Base-by-base conservation (phyloP, 2,888 invertebrate species). In the Drosophila neutralis region DNA sequence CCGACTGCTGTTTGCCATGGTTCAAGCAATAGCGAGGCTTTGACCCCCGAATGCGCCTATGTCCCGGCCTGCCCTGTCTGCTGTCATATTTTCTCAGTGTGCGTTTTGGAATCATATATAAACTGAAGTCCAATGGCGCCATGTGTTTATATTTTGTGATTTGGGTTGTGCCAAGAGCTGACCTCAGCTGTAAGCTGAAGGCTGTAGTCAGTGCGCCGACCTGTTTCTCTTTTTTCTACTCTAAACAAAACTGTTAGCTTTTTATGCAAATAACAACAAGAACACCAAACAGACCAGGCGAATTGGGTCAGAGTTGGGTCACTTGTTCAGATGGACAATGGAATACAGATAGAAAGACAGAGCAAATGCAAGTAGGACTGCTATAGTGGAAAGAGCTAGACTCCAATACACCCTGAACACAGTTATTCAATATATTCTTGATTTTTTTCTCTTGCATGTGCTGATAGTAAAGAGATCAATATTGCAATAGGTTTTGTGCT, bases 101-200 rank as follows among this genome's bases (percentile, higher is more conserved):
- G 27, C 60, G 42, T 40, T 72, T 69, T 40, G 11, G 40, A 57
- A 69, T 54, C 69, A 79, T 69, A 79, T 68, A 53, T 54, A 65
- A 83, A 71, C 73, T 81, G 66, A 62, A 54, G 66, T 78, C 84
- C 84, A 68, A 75, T 60, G 89, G 73, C 82, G 78, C 82, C 90
- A 89, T 90, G 84, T 90, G 89, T 74, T 87, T 52, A 49, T 67
- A 49, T 66, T 63, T 72, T 74, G 48, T 81, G 90, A 89, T 81
- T 90, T 84, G 76, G 89, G 87, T 83, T 72, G 31, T 4, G 40
- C 40, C 36, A 65, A 49, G 48, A 51, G 68, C 58, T 65, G 69
- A 68, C 63, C 73, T 59, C 59, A 54, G 57, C 58, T 52, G 45
- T 24, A 45, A 45, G 45, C 45, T 24, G 18, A n/a, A 33, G 38